A percentile compares a stretch with the other conserved stretches of the same genome.
Evolutionary conservation across 2,888 invertebrate species (phyloP).

Genomic region (Oscheius sp.): DNA sequence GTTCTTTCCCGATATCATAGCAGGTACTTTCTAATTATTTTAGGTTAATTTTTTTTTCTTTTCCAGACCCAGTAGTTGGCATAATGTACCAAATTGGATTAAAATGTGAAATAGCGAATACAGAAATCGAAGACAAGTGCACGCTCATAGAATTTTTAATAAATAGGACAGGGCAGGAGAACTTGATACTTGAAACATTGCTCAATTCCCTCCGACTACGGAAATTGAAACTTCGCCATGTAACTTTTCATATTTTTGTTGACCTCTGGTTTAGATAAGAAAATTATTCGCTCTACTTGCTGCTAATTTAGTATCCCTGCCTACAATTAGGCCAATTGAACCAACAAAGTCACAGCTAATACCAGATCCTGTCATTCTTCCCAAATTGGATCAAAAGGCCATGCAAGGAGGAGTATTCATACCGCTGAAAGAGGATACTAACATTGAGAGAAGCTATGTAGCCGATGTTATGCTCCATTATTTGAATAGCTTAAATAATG

Average conservation of each 20-base stretch:
- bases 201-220: conserved; percentile 36
- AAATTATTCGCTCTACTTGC: conserved; percentile 39
- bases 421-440: conserved; percentile 49
- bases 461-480: conserved; percentile 53
- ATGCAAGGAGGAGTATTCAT: conserved; percentile 51
- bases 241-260: background rate
- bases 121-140: conserved; percentile 31
- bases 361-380: background rate
- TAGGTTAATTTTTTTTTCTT: background rate
- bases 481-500: conserved; percentile 36
- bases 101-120: conserved; percentile 15
- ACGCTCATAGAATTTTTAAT: conserved; percentile 40
- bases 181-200: conserved; percentile 36
- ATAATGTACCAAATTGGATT: conserved; percentile 49
- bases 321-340: conserved; percentile 17
- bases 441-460: conserved; percentile 43
- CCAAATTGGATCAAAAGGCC: conserved; percentile 41
- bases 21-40: conserved; percentile 43
- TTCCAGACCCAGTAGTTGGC: conserved; percentile 44
- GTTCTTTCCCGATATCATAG: conserved; percentile 61
- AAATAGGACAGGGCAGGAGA: conserved; percentile 40
- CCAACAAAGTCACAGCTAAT: conserved; percentile 29
- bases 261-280: conserved; percentile 37
- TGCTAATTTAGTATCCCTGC: conserved; percentile 6
- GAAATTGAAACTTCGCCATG: conserved; percentile 39